Percentiles rank a stretch among this genome's conserved stretches.
Conservation (phyloP, 2,888 invertebrate species). For the Hipparchia semele region DNA sequence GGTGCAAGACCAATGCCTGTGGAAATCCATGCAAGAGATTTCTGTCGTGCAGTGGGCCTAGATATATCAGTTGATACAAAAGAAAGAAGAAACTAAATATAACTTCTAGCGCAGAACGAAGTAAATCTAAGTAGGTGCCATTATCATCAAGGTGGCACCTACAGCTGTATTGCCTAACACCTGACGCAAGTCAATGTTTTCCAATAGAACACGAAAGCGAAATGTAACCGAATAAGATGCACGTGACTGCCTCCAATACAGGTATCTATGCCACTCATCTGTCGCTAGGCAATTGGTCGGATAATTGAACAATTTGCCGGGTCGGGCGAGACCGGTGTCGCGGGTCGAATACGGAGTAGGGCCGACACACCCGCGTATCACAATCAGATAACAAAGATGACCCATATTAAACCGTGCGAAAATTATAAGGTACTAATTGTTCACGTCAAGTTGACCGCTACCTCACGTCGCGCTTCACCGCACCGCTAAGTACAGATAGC, state of each 20-base stretch:
- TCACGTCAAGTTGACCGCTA: too few relatives aligned
- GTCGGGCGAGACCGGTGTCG: slow-evolving; percentile 50
- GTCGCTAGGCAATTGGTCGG: slow-evolving; percentile 61
- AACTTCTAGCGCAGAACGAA: not conserved
- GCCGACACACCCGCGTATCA: slow-evolving; percentile 35
- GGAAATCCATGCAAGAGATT: too few relatives aligned
- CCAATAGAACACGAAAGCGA: slow-evolving; percentile 3
- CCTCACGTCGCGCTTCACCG: too few relatives aligned
- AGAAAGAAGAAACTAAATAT: not conserved
- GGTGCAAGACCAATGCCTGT: too few relatives aligned
- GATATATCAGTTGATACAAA: not conserved
- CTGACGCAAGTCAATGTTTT: slow-evolving; percentile 2
- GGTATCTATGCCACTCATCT: slow-evolving; percentile 44
- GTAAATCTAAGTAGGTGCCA: not conserved
- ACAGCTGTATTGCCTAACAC: not conserved
- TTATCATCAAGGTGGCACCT: not conserved
- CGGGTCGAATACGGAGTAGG: slow-evolving; percentile 19
- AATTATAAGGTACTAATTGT: not conserved
- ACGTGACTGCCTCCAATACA: slow-evolving; percentile 24
- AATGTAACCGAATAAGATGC: slow-evolving; percentile 24
- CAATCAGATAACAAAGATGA: slow-evolving; percentile 32
- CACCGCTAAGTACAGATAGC: too few relatives aligned
- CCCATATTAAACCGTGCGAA: slow-evolving; percentile 37
- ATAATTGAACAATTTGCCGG: slow-evolving; percentile 67
- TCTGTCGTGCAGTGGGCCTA: too few relatives aligned